Base-by-base conservation (phyloP, 1,140 invertebrate species). In the Neodiprion pinetum region DNA sequence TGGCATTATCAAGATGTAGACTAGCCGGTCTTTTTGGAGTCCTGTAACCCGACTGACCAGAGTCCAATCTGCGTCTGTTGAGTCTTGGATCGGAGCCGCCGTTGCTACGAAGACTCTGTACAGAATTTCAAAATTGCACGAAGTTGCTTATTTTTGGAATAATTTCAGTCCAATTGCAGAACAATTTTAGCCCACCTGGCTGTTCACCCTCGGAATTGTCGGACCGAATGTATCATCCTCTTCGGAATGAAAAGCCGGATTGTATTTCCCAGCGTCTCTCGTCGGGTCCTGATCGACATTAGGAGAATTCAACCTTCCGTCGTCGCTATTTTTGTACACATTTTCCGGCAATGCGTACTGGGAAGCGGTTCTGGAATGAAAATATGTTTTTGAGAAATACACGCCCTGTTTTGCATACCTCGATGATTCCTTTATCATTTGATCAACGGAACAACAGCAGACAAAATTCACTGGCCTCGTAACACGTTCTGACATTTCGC, bases 21-120 rank as follows among this genome's bases (percentile, higher is more conserved):
- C 67, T 69, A 12, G 40, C 17, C 14, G 67, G 67, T 69, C 67
- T 69, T 69, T 23, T 69, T 69, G 40, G 23, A 69, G 10, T 69
- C 23, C 40, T 69, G 14, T 14, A 8, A 9, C 11, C 11, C 53
- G 9, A 17, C n/a, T 61, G 53, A 17, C 53, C 53, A 17, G 14
- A 17, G 12, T 47, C 40, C 23, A 14, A 14, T 69, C 67, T 11
- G 23, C 67, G 67, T 8, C 14, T 17, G 23, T 47, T 21, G 67
- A 11, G 12, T 23, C 40, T 69, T 21, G 40, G 40, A 21, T 69
- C 40, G 11, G 67, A 9, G 21, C 21, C 21, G 10, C 23, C 53
- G 9, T 12, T 61, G n/a, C n/a, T 61, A 12, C n/a, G 53, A 61
- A 61, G 11, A 5, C 5, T 12, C 53, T 61, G 9, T 12, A 61